Percentiles rank a stretch among this genome's conserved stretches.
These are phyloP conservation scores for Hippoglossus stenolepis DNA, from an alignment of 2,113 vertebrate species.

Conservation along the genomic window DNA sequence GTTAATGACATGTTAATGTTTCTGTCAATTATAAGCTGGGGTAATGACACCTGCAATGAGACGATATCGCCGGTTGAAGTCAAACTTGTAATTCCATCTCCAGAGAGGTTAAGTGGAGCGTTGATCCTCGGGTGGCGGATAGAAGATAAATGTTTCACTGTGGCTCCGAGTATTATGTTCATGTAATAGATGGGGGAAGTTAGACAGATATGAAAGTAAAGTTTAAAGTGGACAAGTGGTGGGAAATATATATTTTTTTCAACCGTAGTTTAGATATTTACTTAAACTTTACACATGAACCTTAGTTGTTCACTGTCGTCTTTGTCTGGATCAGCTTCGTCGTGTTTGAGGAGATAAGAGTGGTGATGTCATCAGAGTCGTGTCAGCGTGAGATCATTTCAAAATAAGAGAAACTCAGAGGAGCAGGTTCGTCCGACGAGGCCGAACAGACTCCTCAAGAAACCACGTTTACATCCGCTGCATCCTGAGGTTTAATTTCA, in stretches of 20 bases:
- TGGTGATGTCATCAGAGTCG: too few species aligned
- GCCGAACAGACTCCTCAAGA: too few species aligned
- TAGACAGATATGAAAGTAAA: slow-evolving; percentile 6
- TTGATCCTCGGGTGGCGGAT: slow-evolving; percentile 61
- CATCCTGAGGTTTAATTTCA: too few species aligned
- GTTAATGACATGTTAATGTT: slow-evolving; percentile 86
- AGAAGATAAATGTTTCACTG: slow-evolving; percentile 64
- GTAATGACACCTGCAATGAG: slow-evolving; percentile 82
- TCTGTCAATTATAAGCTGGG: slow-evolving; percentile 81
- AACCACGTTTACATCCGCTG: too few species aligned
- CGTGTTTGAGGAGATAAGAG: too few species aligned
- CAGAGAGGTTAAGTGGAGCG: slow-evolving; percentile 76
- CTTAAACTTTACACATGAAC: too few species aligned
- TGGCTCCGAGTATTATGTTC: slow-evolving; percentile 19
- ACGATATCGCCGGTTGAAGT: slow-evolving; percentile 71
- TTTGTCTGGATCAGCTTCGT: too few species aligned
- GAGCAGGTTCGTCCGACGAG: too few species aligned
- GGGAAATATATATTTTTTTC: slow-evolving; percentile 1
- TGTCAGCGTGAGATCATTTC: too few species aligned
- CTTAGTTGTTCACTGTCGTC: too few species aligned
- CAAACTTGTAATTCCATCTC: slow-evolving; percentile 78
- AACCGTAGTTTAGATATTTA: background rate
- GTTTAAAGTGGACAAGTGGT: slow-evolving; percentile 6
- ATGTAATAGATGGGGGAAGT: slow-evolving; percentile 8
- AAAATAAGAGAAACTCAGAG: too few species aligned